These are phyloP conservation scores for Eonycteris spelaea DNA, from an alignment of 2,113 vertebrate genomes.

Conservation along the genomic window DNA sequence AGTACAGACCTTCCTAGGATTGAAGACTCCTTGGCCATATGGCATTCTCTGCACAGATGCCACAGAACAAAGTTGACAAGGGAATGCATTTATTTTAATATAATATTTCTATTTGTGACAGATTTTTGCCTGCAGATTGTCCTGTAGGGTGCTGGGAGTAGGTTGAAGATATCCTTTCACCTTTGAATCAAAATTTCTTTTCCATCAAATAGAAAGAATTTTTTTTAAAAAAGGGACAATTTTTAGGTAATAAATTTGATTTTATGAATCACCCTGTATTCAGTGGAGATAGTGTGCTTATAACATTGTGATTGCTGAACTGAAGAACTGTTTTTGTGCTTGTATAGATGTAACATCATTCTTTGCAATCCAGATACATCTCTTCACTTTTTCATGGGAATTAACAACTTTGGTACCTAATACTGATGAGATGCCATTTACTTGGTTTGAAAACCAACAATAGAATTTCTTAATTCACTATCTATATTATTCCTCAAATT, in stretches of 20 bases:
- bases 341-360: not conserved
- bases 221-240: not conserved
- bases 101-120: not conserved
- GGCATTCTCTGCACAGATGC: not conserved
- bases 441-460: not conserved
- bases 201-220: conserved; percentile 11
- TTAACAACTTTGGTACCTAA: not conserved
- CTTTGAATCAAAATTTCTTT: not conserved
- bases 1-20: not conserved
- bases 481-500: not conserved
- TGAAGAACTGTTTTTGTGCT: not conserved
- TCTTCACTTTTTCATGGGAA: not conserved
- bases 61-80: not conserved
- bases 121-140: conserved; percentile 17
- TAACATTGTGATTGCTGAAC: not conserved
- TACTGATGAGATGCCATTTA: not conserved
- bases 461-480: not conserved
- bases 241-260: not conserved
- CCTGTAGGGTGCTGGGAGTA: not conserved
- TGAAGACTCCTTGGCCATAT: not conserved
- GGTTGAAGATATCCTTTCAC: not conserved
- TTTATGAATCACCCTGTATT: not conserved
- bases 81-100: conserved; percentile 4
- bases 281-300: not conserved
- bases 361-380: not conserved